These are phyloP conservation scores for Limulus polyphemus DNA, from an alignment of 2,888 invertebrate genomes.

Conservation along the genomic window DNA sequence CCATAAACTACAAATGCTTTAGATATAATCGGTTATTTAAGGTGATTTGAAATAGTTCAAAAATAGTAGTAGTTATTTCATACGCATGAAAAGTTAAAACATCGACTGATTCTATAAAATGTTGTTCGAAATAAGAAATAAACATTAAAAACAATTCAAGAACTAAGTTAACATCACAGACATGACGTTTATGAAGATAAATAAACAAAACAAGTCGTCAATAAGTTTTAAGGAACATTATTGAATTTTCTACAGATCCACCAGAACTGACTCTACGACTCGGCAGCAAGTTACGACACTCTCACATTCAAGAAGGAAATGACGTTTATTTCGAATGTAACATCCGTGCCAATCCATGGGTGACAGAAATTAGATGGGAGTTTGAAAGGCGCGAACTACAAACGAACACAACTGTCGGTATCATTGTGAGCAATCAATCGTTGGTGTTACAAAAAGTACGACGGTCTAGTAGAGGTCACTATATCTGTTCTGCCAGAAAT, in stretches of 20 bases:
- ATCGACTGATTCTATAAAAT: too few relatives aligned
- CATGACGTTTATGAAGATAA: too few relatives aligned
- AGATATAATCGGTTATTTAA: too few relatives aligned
- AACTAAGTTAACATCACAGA: too few relatives aligned
- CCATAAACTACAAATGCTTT: too few relatives aligned
- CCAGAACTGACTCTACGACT: slow-evolving; percentile 67
- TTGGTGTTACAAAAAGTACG: slow-evolving; percentile 27
- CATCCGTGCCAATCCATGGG: slow-evolving; percentile 73
- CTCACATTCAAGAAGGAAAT: slow-evolving; percentile 81
- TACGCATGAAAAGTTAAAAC: too few relatives aligned
- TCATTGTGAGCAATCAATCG: slow-evolving; percentile 28
- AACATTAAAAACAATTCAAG: too few relatives aligned
- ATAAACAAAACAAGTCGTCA: too few relatives aligned
- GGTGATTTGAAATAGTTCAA: too few relatives aligned
- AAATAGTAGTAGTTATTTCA: too few relatives aligned
- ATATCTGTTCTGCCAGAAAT: slow-evolving; percentile 28
- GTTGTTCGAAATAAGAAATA: too few relatives aligned
- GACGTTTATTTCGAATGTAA: slow-evolving; percentile 88
- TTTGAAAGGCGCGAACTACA: slow-evolving; percentile 23
- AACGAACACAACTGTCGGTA: slow-evolving; percentile 22
- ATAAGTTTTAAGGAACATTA: too few relatives aligned
- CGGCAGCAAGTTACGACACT: slow-evolving; percentile 68
- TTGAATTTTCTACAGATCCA: slow-evolving; percentile 48
- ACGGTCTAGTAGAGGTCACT: slow-evolving; percentile 25
- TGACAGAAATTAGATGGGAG: slow-evolving; percentile 66